These are phyloP conservation scores for Amblyjoppa fuscipennis DNA, from an alignment of 2,888 invertebrate genomes.

Conservation along the genomic window DNA sequence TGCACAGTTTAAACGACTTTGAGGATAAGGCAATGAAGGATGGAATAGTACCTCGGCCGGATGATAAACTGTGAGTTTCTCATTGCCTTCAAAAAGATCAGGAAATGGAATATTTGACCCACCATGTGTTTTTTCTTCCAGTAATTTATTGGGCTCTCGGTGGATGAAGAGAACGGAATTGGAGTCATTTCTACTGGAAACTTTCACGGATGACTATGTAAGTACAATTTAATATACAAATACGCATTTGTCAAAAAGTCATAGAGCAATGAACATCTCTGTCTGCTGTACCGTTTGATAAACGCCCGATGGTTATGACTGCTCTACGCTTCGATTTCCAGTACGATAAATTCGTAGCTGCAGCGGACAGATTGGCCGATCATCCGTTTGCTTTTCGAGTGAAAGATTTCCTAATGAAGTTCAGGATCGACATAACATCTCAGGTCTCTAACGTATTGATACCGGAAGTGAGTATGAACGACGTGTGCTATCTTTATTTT, in stretches of 20 bases:
- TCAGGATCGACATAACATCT: slow-evolving; percentile 87
- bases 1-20: slow-evolving; percentile 89
- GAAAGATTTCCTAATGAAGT: slow-evolving; percentile 91
- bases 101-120: slow-evolving; percentile 28
- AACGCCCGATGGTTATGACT: neutral
- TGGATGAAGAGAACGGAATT: slow-evolving; percentile 90
- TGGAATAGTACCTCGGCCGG: slow-evolving; percentile 88
- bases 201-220: slow-evolving; percentile 88
- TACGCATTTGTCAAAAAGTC: neutral
- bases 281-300: neutral
- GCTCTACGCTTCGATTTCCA: slow-evolving; percentile 75
- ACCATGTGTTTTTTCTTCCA: slow-evolving; percentile 85
- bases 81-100: neutral
- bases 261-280: neutral
- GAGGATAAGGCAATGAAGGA: slow-evolving; percentile 91
- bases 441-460: slow-evolving; percentile 88
- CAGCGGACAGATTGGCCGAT: slow-evolving; percentile 90
- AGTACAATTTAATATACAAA: slow-evolving; percentile 54
- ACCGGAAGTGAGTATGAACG: slow-evolving; percentile 85
- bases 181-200: slow-evolving; percentile 89
- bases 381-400: slow-evolving; percentile 91
- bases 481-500: neutral
- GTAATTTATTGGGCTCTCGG: slow-evolving; percentile 87
- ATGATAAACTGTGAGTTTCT: slow-evolving; percentile 87
- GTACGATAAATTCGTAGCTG: slow-evolving; percentile 90